Conservation (phyloP, 2,113 vertebrate species). For the Platichthys flesus region DNA sequence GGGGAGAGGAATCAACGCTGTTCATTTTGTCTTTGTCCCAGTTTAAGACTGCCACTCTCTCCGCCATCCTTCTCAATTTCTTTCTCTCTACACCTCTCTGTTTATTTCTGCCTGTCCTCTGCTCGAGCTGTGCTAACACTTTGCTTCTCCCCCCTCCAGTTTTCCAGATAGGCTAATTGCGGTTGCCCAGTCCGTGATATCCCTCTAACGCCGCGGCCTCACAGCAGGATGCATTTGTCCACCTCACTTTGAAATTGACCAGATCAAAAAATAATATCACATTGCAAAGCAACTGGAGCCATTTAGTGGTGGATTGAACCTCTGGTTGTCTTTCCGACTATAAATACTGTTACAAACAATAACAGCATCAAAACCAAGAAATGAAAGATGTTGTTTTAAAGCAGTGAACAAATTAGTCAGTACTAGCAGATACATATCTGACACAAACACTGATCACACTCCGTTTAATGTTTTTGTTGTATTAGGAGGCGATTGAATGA, state of each 20-base stretch:
- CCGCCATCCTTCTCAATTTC: constrained; percentile 34
- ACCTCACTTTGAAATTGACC: constrained; percentile 40
- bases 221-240: constrained; percentile 33
- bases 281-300: constrained; percentile 21
- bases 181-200: constrained; percentile 38
- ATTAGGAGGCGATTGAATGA: constrained; percentile 1
- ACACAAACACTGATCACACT: neutral
- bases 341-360: neutral
- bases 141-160: constrained; percentile 69
- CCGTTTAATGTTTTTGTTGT: neutral
- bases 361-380: neutral
- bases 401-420: neutral
- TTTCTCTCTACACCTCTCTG: constrained; percentile 40
- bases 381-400: neutral
- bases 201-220: constrained; percentile 30
- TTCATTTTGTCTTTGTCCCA: constrained; percentile 81
- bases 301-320: constrained; percentile 5
- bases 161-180: constrained; percentile 57
- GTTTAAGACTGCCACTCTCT: constrained; percentile 70
- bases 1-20: constrained; percentile 63
- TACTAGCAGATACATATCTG: neutral
- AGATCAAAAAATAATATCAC: constrained; percentile 39
- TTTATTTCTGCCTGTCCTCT: constrained; percentile 56
- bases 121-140: constrained; percentile 55
- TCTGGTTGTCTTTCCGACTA: neutral